Evolutionary conservation across 1,140 invertebrate species (phyloP), one percentile per base, ranked within the genome.

Genomic region (Globodera ellingtonae): DNA sequence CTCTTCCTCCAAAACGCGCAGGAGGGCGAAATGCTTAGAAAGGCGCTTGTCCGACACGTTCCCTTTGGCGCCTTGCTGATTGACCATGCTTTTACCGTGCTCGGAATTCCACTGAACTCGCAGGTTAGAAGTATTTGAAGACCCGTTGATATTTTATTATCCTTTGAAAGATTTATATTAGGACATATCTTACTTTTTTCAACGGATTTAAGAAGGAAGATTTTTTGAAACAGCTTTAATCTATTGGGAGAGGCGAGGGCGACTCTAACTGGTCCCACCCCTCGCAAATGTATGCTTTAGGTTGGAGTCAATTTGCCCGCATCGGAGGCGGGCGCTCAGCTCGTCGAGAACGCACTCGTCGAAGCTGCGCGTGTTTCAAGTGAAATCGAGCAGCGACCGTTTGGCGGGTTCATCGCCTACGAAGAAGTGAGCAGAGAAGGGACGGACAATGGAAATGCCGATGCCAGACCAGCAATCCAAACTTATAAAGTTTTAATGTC

Each of bases 11-110:
- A 91, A 15, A 91, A 90, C 56, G 93, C 93, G 59, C 94, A 94
- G 89, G 87, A 50, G 3, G 85, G 74, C 91, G 13, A 94, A 93
- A 44, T 48, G 35, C 89, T 98, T 35, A 95, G 95, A 89, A 95
- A 95, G 90, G 90, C 95, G 44, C 90, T 98, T 4, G 94, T 94
- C 89, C 93, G 94, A 67, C 89, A 93, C 94, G 94, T 89, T 0
- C 84, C 84, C 89, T 97, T 94, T 92, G 96, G 97, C 50, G 92
- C 95, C 47, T 91, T 94, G 4, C 89, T 98, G 18, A 93, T 98
- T 75, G 96, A 98, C 84, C 96, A 98, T 90, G 92, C 94, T 69
- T 90, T 98, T 4, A 82, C 93, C 9, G 91, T 92, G 86, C 91
- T 92, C 83, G 94, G 93, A 47, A 93, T 98, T 79, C 84, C 92